Percentiles rank a stretch among this genome's conserved stretches.
Conservation (phyloP, 2,113 vertebrate genomes). For the Candoia aspera region DNA sequence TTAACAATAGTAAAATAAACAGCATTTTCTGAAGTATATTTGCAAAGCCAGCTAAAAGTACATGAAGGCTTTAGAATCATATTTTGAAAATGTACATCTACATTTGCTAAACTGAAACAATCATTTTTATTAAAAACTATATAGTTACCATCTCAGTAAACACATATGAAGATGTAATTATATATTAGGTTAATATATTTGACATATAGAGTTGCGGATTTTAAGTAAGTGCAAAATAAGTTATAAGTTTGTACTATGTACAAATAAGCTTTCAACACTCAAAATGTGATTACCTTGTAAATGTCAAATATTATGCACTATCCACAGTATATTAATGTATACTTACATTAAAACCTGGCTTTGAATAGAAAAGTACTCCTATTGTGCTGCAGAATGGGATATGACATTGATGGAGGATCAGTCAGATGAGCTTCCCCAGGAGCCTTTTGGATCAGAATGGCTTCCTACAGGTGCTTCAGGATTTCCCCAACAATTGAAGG, state of each 20-base stretch:
- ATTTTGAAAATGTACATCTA: slow-evolving; percentile 49
- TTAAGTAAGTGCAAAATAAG: background rate
- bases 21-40: slow-evolving; percentile 45
- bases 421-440: background rate
- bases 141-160: slow-evolving; percentile 2
- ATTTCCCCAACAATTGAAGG: background rate
- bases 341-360: background rate
- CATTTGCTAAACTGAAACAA: background rate
- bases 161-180: background rate
- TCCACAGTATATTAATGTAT: background rate
- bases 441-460: background rate
- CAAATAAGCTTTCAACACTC: background rate
- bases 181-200: background rate
- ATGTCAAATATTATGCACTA: background rate
- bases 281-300: background rate
- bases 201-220: background rate
- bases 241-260: background rate
- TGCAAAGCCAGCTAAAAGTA: slow-evolving; percentile 39
- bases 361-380: background rate
- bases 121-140: slow-evolving; percentile 46
- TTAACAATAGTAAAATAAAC: background rate
- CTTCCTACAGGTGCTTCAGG: background rate
- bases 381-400: background rate
- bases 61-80: slow-evolving; percentile 42
- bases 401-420: background rate